Evolutionary conservation across 2,888 invertebrate genomes (phyloP).

Genomic region (Plagodis pulveraria): DNA sequence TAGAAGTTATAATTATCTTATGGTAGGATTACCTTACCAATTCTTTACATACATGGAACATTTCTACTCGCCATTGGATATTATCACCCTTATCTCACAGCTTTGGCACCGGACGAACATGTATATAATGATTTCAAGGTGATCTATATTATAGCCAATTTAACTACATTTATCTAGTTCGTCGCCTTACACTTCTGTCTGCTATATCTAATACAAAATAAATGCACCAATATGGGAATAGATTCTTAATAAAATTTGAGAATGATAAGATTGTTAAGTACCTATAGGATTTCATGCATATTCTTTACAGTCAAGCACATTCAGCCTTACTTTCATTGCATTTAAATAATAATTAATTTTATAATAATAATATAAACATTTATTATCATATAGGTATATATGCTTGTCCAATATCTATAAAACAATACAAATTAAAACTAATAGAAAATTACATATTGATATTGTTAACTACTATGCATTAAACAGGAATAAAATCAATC

Average conservation of each 20-base stretch:
- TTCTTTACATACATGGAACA: conserved; percentile 26
- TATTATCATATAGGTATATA: conserved; percentile 14
- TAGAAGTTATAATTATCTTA: conserved; percentile 42
- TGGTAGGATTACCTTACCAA: conserved; percentile 34
- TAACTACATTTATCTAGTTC: conserved; percentile 28
- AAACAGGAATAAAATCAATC: too few relatives aligned
- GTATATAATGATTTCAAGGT: conserved; percentile 2
- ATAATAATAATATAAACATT: conserved; percentile 34
- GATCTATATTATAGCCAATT: conserved; percentile 40
- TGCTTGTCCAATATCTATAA: conserved; percentile 27
- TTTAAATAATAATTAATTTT: neutral
- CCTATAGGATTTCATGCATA: conserved; percentile 44
- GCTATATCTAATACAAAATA: conserved; percentile 48
- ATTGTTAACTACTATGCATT: too few relatives aligned
- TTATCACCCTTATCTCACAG: conserved; percentile 39
- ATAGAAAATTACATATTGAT: too few relatives aligned
- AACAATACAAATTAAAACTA: conserved; percentile 15
- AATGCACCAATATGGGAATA: conserved; percentile 63
- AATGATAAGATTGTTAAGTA: conserved; percentile 53
- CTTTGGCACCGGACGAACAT: conserved; percentile 74
- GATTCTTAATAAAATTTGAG: conserved; percentile 37
- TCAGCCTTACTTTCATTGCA: conserved; percentile 49
- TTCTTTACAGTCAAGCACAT: conserved; percentile 42
- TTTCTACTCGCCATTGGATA: conserved; percentile 22
- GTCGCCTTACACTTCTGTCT: conserved; percentile 8